Evolutionary conservation across 2,113 vertebrate species (phyloP).

Genomic region (Bufo bufo): DNA sequence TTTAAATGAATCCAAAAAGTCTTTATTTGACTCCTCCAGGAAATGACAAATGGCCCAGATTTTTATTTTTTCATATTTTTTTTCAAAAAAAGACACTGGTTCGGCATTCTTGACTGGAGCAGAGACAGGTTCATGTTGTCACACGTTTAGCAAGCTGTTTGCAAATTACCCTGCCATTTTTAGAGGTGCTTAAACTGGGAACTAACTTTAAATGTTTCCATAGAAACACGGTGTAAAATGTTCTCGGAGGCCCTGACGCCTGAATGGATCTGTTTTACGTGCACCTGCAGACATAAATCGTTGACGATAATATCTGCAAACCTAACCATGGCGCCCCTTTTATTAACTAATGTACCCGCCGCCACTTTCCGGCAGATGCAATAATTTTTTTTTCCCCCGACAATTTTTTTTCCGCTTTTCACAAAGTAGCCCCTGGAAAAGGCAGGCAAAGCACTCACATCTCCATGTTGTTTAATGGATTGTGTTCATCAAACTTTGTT

Average conservation of each 20-base stretch:
- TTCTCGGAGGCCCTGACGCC: slow-evolving; percentile 17
- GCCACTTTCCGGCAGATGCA: neutral
- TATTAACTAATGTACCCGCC: neutral
- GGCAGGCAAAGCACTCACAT: neutral
- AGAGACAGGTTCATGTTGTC: slow-evolving; percentile 9
- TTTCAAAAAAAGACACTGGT: neutral
- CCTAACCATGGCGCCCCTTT: neutral
- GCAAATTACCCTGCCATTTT: slow-evolving; percentile 43
- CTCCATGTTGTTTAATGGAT: slow-evolving; percentile 16
- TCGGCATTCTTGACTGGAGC: neutral
- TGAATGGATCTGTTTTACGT: slow-evolving; percentile 38
- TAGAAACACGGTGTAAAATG: slow-evolving; percentile 47
- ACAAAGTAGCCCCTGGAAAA: slow-evolving; percentile 1
- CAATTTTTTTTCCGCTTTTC: neutral
- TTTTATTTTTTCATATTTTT: neutral
- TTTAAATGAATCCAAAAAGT: neutral
- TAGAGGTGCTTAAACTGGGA: slow-evolving; percentile 51
- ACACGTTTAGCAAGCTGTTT: slow-evolving; percentile 41
- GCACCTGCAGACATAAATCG: slow-evolving; percentile 48
- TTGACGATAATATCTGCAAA: slow-evolving; percentile 38
- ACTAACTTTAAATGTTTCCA: slow-evolving; percentile 58
- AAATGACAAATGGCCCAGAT: neutral
- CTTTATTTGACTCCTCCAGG: neutral
- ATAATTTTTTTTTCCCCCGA: neutral
- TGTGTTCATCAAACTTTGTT: neutral